Conservation (phyloP, 2,888 invertebrate species). For the Troides oblongomaculatus region DNA sequence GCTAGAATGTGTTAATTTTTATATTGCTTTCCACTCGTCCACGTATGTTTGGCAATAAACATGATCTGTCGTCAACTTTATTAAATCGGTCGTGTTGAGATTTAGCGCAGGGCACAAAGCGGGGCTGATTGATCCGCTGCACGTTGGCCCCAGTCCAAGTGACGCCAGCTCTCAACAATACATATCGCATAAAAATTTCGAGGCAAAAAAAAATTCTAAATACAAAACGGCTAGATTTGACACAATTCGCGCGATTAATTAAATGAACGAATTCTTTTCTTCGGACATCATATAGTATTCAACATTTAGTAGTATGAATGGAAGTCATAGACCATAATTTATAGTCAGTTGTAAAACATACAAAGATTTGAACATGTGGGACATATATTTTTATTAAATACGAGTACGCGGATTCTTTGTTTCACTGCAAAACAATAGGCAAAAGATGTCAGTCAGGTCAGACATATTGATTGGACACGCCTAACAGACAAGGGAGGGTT, state of each 20-base stretch:
- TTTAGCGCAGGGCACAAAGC: slow-evolving; percentile 12
- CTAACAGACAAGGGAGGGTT: slow-evolving; percentile 51
- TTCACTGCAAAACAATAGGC: slow-evolving; percentile 2
- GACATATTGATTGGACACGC: slow-evolving; percentile 51
- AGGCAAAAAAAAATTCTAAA: slow-evolving; percentile 10
- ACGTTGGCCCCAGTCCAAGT: slow-evolving; percentile 20
- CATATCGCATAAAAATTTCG: slow-evolving; percentile 12
- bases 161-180: slow-evolving; percentile 15
- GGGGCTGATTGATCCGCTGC: slow-evolving; percentile 26
- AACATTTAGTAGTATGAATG: too few species aligned
- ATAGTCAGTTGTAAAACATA: too few species aligned
- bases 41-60: slow-evolving; percentile 9
- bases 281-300: too few species aligned
- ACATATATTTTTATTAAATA: neutral
- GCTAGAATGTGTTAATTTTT: neutral
- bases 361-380: too few species aligned
- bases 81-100: slow-evolving; percentile 14
- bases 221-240: neutral
- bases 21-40: neutral
- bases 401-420: neutral
- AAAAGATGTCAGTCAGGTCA: slow-evolving; percentile 37
- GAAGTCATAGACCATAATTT: too few species aligned
- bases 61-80: slow-evolving; percentile 18
- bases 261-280: neutral
- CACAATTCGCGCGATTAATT: neutral